Percentiles rank a stretch among this genome's conserved stretches.
These are phyloP conservation scores for Notolepis coatsorum DNA, from an alignment of 2,797 vertebrate species.

Conservation along the genomic window DNA sequence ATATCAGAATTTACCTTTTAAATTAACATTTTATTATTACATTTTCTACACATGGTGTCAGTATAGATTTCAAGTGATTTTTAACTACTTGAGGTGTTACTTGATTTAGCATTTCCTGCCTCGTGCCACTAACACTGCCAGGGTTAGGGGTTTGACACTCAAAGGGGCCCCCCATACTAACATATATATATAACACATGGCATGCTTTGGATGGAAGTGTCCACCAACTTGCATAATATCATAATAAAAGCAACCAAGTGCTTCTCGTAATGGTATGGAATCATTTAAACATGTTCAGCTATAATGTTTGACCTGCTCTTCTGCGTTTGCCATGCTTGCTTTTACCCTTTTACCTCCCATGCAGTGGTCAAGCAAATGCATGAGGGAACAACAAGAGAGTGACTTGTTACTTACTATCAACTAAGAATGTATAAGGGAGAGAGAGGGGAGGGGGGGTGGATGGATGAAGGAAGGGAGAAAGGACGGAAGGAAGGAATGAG, in stretches of 20 bases:
- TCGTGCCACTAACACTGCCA: too few species aligned
- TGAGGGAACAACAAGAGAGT: background rate
- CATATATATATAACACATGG: too few species aligned
- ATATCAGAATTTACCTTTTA: too few species aligned
- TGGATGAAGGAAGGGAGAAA: constrained; percentile 8
- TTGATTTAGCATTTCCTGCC: constrained; percentile 21
- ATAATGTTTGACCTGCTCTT: constrained; percentile 19
- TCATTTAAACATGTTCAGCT: constrained; percentile 29
- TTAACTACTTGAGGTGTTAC: constrained; percentile 24
- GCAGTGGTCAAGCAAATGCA: constrained; percentile 10
- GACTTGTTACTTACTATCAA: background rate
- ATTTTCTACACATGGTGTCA: too few species aligned
- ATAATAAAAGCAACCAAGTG: too few species aligned
- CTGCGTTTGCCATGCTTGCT: constrained; percentile 29
- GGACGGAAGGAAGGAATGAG: constrained; percentile 16
- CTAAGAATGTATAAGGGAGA: background rate
- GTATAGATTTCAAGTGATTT: too few species aligned
- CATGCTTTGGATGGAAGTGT: too few species aligned
- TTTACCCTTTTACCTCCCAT: constrained; percentile 56
- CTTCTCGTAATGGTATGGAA: too few species aligned
- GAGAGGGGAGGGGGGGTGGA: background rate
- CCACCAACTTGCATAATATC: too few species aligned
- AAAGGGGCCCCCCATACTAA: too few species aligned
- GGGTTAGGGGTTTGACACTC: too few species aligned
- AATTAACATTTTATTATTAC: too few species aligned